Conservation (phyloP, 2,797 vertebrate genomes). For the Oryzias dopingdopingensis region DNA sequence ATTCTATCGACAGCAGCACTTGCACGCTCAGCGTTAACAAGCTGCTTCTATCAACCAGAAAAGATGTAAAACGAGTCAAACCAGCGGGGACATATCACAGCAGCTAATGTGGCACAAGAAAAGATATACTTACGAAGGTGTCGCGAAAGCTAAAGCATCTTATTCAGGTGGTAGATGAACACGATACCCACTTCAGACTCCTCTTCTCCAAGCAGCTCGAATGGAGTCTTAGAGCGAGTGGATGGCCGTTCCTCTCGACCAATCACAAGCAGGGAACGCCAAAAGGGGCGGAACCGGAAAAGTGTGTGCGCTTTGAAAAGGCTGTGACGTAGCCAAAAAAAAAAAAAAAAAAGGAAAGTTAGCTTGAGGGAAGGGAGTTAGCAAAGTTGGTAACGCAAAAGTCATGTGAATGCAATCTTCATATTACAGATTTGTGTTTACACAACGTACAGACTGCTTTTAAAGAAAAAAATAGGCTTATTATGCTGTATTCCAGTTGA, state of each 20-base stretch:
- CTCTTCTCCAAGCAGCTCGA: constrained; percentile 24
- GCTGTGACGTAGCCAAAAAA: constrained; percentile 37
- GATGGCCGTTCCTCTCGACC: constrained; percentile 15
- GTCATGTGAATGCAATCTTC: background rate
- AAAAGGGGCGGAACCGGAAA: background rate
- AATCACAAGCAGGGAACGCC: constrained; percentile 24
- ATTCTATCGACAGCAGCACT: constrained; percentile 62
- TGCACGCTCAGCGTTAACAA: background rate
- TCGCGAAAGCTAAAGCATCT: too few relatives aligned
- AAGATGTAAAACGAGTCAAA: too few relatives aligned
- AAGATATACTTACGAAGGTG: too few relatives aligned
- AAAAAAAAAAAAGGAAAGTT: background rate
- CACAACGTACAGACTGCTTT: background rate
- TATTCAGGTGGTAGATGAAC: too few relatives aligned
- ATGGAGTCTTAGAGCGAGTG: constrained; percentile 24
- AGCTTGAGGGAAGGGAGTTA: constrained; percentile 24
- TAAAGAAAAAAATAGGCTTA: background rate
- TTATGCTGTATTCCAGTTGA: background rate
- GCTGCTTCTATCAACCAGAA: too few relatives aligned
- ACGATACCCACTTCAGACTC: background rate
- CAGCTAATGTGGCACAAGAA: too few relatives aligned
- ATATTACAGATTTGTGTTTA: background rate
- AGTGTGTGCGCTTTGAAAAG: background rate
- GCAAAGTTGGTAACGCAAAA: background rate
- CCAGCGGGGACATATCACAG: too few relatives aligned